These are phyloP conservation scores for Fissipunctia ypsillon DNA, from an alignment of 2,888 invertebrate genomes.

Conservation along the genomic window DNA sequence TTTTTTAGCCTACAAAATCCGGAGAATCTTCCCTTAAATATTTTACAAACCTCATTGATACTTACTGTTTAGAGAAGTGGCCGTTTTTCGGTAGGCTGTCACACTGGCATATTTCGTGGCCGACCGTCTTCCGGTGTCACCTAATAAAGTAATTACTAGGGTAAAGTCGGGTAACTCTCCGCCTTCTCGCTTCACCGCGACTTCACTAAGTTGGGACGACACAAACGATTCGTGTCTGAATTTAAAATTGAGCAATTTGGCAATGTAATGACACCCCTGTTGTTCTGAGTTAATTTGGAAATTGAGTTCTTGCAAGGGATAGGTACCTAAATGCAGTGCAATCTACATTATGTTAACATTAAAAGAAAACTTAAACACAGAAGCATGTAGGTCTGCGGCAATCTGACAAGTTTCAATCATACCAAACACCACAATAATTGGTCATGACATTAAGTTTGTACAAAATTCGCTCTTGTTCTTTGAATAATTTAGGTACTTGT, in stretches of 20 bases:
- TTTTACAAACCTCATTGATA: slow-evolving; percentile 47
- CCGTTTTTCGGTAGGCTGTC: slow-evolving; percentile 67
- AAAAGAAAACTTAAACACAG: too few relatives aligned
- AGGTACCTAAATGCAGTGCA: neutral
- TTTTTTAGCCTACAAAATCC: neutral
- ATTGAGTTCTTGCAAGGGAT: slow-evolving; percentile 34
- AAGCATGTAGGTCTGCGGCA: neutral
- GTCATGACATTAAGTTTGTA: neutral
- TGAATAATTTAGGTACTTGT: neutral
- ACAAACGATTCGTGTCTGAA: slow-evolving; percentile 67
- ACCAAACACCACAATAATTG: neutral
- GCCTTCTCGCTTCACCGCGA: slow-evolving; percentile 57
- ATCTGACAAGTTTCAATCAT: neutral
- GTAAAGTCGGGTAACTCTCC: slow-evolving; percentile 57
- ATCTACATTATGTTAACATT: neutral
- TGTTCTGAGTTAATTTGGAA: slow-evolving; percentile 45
- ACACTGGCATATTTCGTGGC: slow-evolving; percentile 73
- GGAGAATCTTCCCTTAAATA: slow-evolving; percentile 20
- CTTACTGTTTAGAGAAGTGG: slow-evolving; percentile 55
- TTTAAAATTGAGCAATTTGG: slow-evolving; percentile 67
- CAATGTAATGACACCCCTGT: slow-evolving; percentile 61
- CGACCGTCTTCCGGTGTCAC: slow-evolving; percentile 77
- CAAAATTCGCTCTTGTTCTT: neutral
- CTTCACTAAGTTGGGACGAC: slow-evolving; percentile 61
- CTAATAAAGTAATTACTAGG: slow-evolving; percentile 85